Base-by-base conservation (phyloP, 2,888 invertebrate species). In the Suillia variegata region DNA sequence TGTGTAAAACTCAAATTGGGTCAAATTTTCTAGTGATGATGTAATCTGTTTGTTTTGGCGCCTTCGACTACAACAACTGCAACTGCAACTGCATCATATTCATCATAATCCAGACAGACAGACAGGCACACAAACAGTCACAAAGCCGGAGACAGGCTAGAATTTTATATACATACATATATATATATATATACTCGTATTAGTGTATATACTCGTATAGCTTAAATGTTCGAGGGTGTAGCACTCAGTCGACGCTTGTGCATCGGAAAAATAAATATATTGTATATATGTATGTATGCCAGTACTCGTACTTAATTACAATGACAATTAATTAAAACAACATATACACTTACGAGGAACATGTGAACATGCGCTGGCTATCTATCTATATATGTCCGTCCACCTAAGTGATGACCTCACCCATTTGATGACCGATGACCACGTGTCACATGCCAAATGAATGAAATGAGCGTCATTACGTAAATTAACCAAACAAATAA, bases 401-500 rank as follows among this genome's bases (percentile, higher is more conserved):
- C 13, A 38, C 12, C 63, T 47, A 62, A 59, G 60, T 58, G 70
- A 78, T 78, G 76, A 76, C 77, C 76, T 78, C 76, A 76, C 69
- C 69, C 70, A 69, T 67, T 69, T 58, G 56, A 56, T 33, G 55
- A 57, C 55, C 52, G 38, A 38, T 49, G 48, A 20, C 58, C 53
- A 20, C 18, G 34, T 33, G 38, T n/a, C 38, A 8, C 38, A 38
- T n/a, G 38, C 12, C 38, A n/a, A 6, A 38, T 38, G 51, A n/a
- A n/a, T n/a, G n/a, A 33, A 63, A 52, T 69, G 68, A 68, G 71
- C 72, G 74, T 74, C 70, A 76, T 74, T 74, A 76, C 75, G 76
- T 74, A 75, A 76, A 75, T 75, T 77, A 75, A 75, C 74, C n/a
- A n/a, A n/a, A n/a, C n/a, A n/a, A n/a, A n/a, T n/a, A 64, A 62